phyloP scores from a whole-genome alignment of 2,113 vertebrate species.

The Neogobius melanostomus region DNA sequence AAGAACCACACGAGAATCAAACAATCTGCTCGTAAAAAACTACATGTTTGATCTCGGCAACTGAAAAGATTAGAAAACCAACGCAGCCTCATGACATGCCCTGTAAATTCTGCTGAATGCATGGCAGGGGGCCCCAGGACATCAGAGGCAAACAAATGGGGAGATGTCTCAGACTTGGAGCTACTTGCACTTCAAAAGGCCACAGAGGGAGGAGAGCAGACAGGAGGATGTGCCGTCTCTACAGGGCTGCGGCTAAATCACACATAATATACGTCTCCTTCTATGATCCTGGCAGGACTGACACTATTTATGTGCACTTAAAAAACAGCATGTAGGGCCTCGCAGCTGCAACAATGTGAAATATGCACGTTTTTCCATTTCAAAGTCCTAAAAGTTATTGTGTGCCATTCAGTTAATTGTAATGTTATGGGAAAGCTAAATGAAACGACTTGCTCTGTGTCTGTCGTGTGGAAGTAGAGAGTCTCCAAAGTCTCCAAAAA shows the following conservation, averaged over 20 bases:
- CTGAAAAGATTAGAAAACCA: conserved; percentile 72
- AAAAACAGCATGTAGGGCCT: not conserved
- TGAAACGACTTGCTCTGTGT: too few species aligned
- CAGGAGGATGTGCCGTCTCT: conserved; percentile 33
- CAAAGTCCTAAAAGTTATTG: not conserved
- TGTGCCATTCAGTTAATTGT: not conserved
- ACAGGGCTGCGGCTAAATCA: conserved; percentile 25
- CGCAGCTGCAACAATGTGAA: not conserved
- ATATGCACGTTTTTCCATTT: not conserved
- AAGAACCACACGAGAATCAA: conserved; percentile 54
- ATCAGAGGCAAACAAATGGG: conserved; percentile 79
- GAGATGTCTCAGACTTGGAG: conserved; percentile 70
- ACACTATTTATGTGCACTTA: not conserved
- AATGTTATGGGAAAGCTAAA: not conserved
- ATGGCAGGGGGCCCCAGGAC: conserved; percentile 63
- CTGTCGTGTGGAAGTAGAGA: too few species aligned
- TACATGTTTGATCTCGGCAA: conserved; percentile 67
- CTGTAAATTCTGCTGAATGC: conserved; percentile 70
- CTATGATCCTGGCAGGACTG: not conserved
- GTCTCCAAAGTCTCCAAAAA: not conserved
- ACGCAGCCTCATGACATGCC: conserved; percentile 62
- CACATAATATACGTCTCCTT: conserved; percentile 1
- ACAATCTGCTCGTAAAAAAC: conserved; percentile 41
- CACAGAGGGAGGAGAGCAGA: conserved; percentile 42
- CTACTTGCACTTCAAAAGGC: conserved; percentile 71